Evolutionary conservation across 2,797 vertebrate species (phyloP).

Genomic region (Clarias pachynema): DNA sequence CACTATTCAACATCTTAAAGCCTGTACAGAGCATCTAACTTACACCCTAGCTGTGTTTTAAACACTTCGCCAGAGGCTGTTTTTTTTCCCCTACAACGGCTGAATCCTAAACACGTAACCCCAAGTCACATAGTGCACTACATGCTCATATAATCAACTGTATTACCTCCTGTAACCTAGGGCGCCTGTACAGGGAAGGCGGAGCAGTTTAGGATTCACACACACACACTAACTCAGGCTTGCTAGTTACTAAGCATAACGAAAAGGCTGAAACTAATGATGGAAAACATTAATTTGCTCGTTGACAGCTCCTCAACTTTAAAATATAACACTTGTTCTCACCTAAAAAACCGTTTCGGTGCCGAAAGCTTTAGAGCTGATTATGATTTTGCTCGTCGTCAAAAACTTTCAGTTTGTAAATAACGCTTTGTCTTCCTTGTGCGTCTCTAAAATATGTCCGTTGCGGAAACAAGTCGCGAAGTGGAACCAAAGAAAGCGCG

Average conservation of each 20-base stretch:
- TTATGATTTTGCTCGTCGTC: not conserved
- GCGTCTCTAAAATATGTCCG: conserved; percentile 54
- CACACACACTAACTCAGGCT: not conserved
- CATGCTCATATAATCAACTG: not conserved
- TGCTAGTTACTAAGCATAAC: not conserved
- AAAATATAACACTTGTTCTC: conserved; percentile 19
- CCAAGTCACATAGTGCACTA: not conserved
- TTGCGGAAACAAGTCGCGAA: conserved; percentile 13
- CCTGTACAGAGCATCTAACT: not conserved
- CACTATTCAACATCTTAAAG: not conserved
- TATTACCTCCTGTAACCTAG: not conserved
- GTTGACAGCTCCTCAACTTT: not conserved
- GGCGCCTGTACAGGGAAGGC: not conserved
- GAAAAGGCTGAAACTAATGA: conserved; percentile 5
- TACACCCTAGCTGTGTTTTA: too few relatives aligned
- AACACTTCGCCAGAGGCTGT: not conserved
- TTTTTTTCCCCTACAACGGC: not conserved
- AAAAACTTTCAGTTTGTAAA: conserved; percentile 58
- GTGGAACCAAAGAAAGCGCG: conserved; percentile 3
- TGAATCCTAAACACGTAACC: not conserved
- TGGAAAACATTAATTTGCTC: not conserved
- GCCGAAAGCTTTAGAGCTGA: not conserved
- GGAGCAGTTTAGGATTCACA: not conserved
- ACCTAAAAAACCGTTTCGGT: conserved; percentile 24
- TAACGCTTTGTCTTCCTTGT: conserved; percentile 43